Percentiles rank a stretch among this genome's conserved stretches.
These are phyloP conservation scores for Cherax quadricarinatus DNA, from an alignment of 1,140 invertebrate genomes.

Conservation along the genomic window DNA sequence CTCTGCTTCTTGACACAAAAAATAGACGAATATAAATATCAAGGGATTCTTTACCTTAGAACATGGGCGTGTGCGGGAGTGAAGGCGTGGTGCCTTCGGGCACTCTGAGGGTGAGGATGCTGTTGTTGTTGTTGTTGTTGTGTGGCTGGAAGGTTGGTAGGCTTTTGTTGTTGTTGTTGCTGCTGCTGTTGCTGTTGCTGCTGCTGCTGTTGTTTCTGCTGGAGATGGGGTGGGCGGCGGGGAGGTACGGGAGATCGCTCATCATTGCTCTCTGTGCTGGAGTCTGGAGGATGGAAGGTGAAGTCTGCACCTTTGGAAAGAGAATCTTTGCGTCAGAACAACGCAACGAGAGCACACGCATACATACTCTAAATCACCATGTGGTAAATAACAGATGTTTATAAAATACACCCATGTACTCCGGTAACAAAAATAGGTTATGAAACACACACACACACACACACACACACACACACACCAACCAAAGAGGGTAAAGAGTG, in stretches of 20 bases:
- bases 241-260: conserved; percentile 66
- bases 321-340: background rate
- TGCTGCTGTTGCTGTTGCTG: conserved; percentile 36
- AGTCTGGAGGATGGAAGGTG: conserved; percentile 68
- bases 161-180: background rate
- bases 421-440: too few species aligned
- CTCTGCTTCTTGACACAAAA: too few species aligned
- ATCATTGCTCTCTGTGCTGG: conserved; percentile 73
- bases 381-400: background rate
- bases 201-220: conserved; percentile 46
- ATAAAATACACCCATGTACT: too few species aligned
- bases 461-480: too few species aligned
- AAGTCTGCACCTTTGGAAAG: conserved; percentile 55
- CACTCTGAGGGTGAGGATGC: conserved; percentile 41
- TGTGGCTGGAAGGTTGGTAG: too few species aligned
- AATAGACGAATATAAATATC: too few species aligned
- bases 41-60: conserved; percentile 37
- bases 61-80: conserved; percentile 49
- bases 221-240: conserved; percentile 51
- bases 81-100: conserved; percentile 46
- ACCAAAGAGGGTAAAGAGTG: too few species aligned
- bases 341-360: background rate
- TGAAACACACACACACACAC: too few species aligned
- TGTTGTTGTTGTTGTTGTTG: conserved; percentile 33
- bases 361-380: background rate